phyloP scores from a whole-genome alignment of 2,888 invertebrate species.

The Carabus problematicus region DNA sequence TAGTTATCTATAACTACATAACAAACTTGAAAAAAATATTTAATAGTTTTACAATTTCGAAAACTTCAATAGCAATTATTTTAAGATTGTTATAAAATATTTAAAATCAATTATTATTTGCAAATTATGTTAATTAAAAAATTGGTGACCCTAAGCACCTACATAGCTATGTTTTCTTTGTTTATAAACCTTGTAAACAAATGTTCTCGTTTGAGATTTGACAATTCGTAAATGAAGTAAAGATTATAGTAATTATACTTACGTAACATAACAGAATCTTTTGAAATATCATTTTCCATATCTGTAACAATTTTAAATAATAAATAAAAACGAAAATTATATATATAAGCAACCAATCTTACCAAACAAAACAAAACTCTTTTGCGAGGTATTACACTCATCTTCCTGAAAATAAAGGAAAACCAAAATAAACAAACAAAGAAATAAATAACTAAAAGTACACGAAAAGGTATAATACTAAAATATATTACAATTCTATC shows the following conservation, averaged over 20 bases:
- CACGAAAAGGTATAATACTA: too few species aligned
- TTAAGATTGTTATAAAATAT: too few species aligned
- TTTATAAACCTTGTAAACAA: not conserved
- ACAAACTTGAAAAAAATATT: too few species aligned
- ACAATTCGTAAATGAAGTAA: not conserved
- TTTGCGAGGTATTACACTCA: constrained; percentile 11
- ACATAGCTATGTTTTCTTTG: not conserved
- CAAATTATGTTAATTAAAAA: too few species aligned
- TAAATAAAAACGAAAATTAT: not conserved
- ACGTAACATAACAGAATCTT: constrained; percentile 24
- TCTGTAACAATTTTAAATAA: constrained; percentile 16
- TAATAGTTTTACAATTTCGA: too few species aligned
- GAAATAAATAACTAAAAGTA: too few species aligned
- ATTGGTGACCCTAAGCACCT: too few species aligned
- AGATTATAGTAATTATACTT: constrained; percentile 6
- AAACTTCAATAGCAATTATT: too few species aligned
- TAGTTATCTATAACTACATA: too few species aligned
- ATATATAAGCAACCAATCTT: constrained; percentile 5
- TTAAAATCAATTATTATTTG: too few species aligned
- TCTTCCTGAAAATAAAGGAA: constrained; percentile 12
- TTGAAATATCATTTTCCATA: constrained; percentile 7
- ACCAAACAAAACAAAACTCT: constrained; percentile 23
- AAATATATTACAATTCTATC: not conserved
- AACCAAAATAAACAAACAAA: not conserved
- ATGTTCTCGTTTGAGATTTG: not conserved